phyloP scores from a whole-genome alignment of 2,797 vertebrate genomes.

The Intellagama lesueurii region DNA sequence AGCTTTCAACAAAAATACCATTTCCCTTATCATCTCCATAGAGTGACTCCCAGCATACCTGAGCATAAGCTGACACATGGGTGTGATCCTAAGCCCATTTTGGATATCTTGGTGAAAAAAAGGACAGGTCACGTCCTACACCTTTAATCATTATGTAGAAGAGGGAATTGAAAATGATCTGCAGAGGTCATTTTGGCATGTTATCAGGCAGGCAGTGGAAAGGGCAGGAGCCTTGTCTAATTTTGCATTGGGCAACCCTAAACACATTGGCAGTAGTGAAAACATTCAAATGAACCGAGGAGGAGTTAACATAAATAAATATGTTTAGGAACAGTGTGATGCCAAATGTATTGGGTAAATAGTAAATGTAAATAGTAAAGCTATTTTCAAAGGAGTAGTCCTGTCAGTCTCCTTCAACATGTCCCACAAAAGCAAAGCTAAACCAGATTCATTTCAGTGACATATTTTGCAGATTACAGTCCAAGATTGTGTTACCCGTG shows the following conservation, averaged over 20 bases:
- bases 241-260: not conserved
- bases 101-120: not conserved
- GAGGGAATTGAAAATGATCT: not conserved
- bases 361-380: not conserved
- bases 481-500: no score
- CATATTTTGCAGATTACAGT: no score
- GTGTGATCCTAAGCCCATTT: not conserved
- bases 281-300: not conserved
- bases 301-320: no score
- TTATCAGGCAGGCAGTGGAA: not conserved
- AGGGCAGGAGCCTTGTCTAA: no score
- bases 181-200: not conserved
- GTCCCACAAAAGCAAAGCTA: no score
- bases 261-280: not conserved
- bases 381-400: no score
- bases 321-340: not conserved
- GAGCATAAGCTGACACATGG: not conserved
- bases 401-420: no score
- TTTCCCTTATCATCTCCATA: no score
- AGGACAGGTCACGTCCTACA: not conserved
- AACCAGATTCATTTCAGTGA: no score
- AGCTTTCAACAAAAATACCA: not conserved
- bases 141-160: not conserved
- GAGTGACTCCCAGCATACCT: no score
- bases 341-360: not conserved